Evolutionary conservation across 2,888 invertebrate genomes (phyloP).

Genomic region (Parnassius mnemosyne): DNA sequence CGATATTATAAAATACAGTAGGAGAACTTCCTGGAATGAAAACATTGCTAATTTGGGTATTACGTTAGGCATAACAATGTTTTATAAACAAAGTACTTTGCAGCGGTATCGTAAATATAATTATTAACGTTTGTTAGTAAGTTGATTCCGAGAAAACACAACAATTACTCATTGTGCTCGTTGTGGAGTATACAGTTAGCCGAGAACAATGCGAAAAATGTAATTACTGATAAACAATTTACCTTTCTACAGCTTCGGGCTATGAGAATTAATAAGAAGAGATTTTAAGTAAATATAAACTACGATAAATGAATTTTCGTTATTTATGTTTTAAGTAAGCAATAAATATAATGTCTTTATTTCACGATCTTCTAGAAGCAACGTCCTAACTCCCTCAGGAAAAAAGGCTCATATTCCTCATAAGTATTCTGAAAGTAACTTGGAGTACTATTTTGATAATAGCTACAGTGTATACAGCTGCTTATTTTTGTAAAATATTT

Average conservation of each 20-base stretch:
- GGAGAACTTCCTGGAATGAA: background rate
- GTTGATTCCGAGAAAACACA: constrained; percentile 22
- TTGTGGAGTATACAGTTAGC: constrained; percentile 22
- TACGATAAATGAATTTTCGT: background rate
- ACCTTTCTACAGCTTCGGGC: constrained; percentile 11
- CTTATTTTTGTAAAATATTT: too few species aligned
- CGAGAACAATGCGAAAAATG: constrained; percentile 27
- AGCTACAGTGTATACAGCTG: too few species aligned
- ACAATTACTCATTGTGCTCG: constrained; percentile 26
- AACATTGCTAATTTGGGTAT: constrained; percentile 5
- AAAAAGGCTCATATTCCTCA: too few species aligned
- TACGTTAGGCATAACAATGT: constrained; percentile 4
- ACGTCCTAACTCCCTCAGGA: too few species aligned
- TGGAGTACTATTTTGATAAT: too few species aligned
- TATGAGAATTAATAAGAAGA: constrained; percentile 14
- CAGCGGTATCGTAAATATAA: constrained; percentile 23
- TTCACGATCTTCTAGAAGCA: too few species aligned
- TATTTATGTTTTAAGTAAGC: too few species aligned
- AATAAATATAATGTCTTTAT: too few species aligned
- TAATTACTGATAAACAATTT: constrained; percentile 26
- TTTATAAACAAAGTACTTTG: constrained; percentile 16
- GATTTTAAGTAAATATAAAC: constrained; percentile 25
- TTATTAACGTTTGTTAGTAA: constrained; percentile 24
- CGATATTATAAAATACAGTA: too few species aligned
- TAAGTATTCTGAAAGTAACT: too few species aligned